Evolutionary conservation across 2,888 invertebrate genomes (phyloP).

Genomic region (Coremacera marginata): DNA sequence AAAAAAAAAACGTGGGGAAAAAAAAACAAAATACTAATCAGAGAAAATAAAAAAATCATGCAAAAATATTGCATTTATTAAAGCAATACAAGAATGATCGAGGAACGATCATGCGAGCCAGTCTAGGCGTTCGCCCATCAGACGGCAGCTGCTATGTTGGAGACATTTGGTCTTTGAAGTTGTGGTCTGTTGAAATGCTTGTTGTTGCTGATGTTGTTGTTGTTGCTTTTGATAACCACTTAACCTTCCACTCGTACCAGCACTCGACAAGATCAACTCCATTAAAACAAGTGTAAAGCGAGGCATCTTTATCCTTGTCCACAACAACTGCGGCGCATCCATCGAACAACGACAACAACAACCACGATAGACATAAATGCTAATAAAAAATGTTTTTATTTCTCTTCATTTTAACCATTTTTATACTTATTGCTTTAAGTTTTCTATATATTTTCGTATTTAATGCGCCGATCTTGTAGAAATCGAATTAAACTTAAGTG

Average conservation of each 20-base stretch:
- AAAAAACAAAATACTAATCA: too few relatives aligned
- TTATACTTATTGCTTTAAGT: not conserved
- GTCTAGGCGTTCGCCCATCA: not conserved
- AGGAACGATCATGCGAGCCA: not conserved
- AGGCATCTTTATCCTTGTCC: not conserved
- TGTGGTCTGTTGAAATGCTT: slow-evolving; percentile 33
- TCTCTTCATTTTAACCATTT: not conserved
- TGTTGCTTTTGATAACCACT: slow-evolving; percentile 43
- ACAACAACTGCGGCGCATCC: not conserved
- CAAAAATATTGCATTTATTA: slow-evolving; percentile 28
- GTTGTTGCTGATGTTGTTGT: slow-evolving; percentile 24
- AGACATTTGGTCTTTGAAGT: slow-evolving; percentile 40
- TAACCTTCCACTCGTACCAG: slow-evolving; percentile 42
- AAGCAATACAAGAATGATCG: slow-evolving; percentile 10
- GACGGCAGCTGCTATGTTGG: slow-evolving; percentile 7
- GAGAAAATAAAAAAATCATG: not conserved
- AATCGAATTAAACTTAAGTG: slow-evolving; percentile 47
- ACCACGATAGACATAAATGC: too few relatives aligned
- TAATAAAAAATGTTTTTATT: not conserved
- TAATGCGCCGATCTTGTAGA: slow-evolving; percentile 29
- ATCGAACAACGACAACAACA: too few relatives aligned
- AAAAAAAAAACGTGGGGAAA: too few relatives aligned
- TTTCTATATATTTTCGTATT: not conserved
- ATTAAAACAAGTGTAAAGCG: slow-evolving; percentile 31
- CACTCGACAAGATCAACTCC: slow-evolving; percentile 28